Base-by-base conservation (phyloP, 2,888 invertebrate species). In the Argyra leucocephala region DNA sequence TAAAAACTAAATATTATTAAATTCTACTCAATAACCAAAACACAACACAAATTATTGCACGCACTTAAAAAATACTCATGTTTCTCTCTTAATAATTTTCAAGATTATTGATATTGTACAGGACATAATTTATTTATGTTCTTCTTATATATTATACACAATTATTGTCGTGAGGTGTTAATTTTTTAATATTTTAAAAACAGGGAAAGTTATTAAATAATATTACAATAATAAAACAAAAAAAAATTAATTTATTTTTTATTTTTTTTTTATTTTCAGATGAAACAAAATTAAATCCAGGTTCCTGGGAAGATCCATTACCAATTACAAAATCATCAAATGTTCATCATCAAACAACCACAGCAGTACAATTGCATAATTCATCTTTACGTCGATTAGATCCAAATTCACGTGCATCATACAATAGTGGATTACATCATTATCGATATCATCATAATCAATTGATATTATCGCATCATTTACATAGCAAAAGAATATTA, bases 221-320 rank as follows among this genome's bases (percentile, higher is more conserved):
- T 10, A 6, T 31, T 31, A 26, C 26, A 26, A 26, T 6, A 7
- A 26, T 6, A 15, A 37, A 9, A 12, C 37, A 15, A 37, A 48
- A 48, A 12, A 18, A 18, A 48, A 48, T 48, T 31, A 31, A 31
- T 31, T 31, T n/a, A n/a, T n/a, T 63, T 58, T 66, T 18, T 62
- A 61, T 64, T 67, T 68, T 66, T 64, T 63, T 70, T 69, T 70
- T 71, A 71, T 69, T 79, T 81, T 22, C 82, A 90, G 91, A 91
- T 88, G 91, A 91, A 81, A 88, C 89, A 75, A 87, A 78, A 81
- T 82, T 88, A 79, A 85, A 85, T 77, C 86, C 89, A 69, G 87
- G 88, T 79, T 86, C 88, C 76, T 90, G 90, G 89, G 90, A 90
- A 81, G 90, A 89, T 80, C 82, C 85, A 63, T 67, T 75, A 63